These are phyloP conservation scores for Ditylenchus dipsaci DNA, from an alignment of 1,140 invertebrate species.

Conservation along the genomic window DNA sequence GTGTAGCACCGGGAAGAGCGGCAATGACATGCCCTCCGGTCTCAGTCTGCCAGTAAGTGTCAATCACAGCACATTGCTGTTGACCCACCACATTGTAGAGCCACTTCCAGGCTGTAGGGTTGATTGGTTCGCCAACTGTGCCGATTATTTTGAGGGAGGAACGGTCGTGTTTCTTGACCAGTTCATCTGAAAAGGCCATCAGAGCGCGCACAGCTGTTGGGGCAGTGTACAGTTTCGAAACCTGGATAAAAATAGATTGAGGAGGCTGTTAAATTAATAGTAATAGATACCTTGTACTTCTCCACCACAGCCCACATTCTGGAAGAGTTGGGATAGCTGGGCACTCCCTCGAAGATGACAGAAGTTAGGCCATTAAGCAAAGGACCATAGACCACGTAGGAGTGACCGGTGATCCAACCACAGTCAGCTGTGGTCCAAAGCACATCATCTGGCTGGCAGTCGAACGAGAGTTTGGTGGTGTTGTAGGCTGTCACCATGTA, in stretches of 20 bases:
- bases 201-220: slow-evolving; percentile 92
- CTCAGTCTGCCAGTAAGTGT: slow-evolving; percentile 99
- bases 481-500: slow-evolving; percentile 73
- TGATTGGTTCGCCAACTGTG: slow-evolving; percentile 93
- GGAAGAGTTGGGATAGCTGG: slow-evolving; percentile 67
- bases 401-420: slow-evolving; percentile 88
- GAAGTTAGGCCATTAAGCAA: slow-evolving; percentile 86
- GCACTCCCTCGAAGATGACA: slow-evolving; percentile 91
- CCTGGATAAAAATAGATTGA: slow-evolving; percentile 45
- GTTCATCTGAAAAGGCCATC: slow-evolving; percentile 74
- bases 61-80: slow-evolving; percentile 71
- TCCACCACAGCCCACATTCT: slow-evolving; percentile 86
- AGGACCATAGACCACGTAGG: slow-evolving; percentile 89
- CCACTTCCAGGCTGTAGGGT: slow-evolving; percentile 96
- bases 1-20: slow-evolving; percentile 83
- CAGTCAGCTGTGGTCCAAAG: slow-evolving; percentile 89
- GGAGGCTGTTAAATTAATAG: background rate
- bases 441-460: slow-evolving; percentile 79
- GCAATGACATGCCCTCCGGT: slow-evolving; percentile 78
- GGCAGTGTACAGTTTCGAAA: slow-evolving; percentile 92
- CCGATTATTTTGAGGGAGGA: slow-evolving; percentile 75
- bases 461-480: slow-evolving; percentile 79
- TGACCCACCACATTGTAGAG: slow-evolving; percentile 79
- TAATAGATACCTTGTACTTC: slow-evolving; percentile 78
- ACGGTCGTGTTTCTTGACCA: slow-evolving; percentile 66